phyloP scores from a whole-genome alignment of 2,888 invertebrate genomes.

The Schrankia costaestrigalis region DNA sequence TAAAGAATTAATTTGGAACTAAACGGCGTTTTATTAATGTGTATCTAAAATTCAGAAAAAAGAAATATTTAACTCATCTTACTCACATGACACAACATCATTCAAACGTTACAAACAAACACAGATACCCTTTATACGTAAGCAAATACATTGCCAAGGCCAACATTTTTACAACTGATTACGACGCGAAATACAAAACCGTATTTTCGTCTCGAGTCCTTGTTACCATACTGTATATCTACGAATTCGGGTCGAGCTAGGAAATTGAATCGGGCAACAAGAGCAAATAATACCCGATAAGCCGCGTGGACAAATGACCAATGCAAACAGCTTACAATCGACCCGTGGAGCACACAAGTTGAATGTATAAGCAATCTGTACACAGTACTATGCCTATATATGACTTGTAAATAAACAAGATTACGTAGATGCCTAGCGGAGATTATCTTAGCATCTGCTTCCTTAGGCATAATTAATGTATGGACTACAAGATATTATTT shows the following conservation, averaged over 20 bases:
- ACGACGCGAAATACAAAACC: constrained; percentile 16
- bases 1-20: too few relatives aligned
- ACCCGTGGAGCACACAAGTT: constrained; percentile 23
- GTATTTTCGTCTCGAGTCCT: constrained; percentile 4
- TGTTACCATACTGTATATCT: constrained; percentile 15
- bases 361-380: constrained; percentile 25
- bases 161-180: constrained; percentile 14
- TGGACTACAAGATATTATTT: too few relatives aligned
- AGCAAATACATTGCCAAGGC: constrained; percentile 1
- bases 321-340: constrained; percentile 43
- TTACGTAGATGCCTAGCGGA: too few relatives aligned
- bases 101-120: too few relatives aligned
- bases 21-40: too few relatives aligned
- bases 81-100: too few relatives aligned
- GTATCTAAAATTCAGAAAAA: too few relatives aligned
- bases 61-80: too few relatives aligned
- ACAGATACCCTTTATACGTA: not conserved
- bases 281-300: constrained; percentile 45
- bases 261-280: constrained; percentile 34
- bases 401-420: constrained; percentile 16
- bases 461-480: too few relatives aligned
- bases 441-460: too few relatives aligned
- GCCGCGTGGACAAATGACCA: constrained; percentile 46
- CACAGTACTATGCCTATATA: constrained; percentile 9
- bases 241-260: constrained; percentile 26